These are phyloP conservation scores for Oostethus manadensis DNA, from an alignment of 2,113 vertebrate genomes.

Conservation along the genomic window DNA sequence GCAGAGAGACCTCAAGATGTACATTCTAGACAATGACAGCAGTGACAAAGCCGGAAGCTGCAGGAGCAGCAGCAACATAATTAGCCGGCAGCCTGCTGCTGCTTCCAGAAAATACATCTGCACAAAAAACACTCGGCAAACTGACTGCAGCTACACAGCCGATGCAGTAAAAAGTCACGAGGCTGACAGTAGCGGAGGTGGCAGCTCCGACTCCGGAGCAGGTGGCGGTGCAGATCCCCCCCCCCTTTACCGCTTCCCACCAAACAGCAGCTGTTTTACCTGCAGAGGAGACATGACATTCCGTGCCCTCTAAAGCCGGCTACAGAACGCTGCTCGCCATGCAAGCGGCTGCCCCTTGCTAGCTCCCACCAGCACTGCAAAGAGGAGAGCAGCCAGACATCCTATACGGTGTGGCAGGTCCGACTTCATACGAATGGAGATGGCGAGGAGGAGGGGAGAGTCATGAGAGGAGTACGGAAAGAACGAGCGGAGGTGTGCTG, in stretches of 20 bases:
- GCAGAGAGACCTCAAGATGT: conserved; percentile 10
- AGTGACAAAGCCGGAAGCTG: conserved; percentile 10
- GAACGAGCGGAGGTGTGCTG: conserved; percentile 32
- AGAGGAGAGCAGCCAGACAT: conserved; percentile 44
- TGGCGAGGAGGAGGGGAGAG: conserved; percentile 28
- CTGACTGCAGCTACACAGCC: conserved; percentile 31
- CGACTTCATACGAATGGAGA: conserved; percentile 34
- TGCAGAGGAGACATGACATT: conserved; percentile 78
- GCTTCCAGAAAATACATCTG: conserved; percentile 30
- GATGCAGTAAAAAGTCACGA: conserved; percentile 10
- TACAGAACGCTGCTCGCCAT: conserved; percentile 64
- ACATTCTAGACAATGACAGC: conserved; percentile 6
- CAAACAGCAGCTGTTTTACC: conserved; percentile 63
- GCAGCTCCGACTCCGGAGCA: conserved; percentile 19
- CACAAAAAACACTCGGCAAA: conserved; percentile 26
- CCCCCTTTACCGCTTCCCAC: background rate
- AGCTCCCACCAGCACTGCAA: conserved; percentile 41
- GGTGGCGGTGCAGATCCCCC: conserved; percentile 23
- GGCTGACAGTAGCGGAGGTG: conserved; percentile 18
- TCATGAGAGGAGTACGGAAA: conserved; percentile 23
- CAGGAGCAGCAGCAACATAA: conserved; percentile 19
- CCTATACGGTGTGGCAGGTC: conserved; percentile 56
- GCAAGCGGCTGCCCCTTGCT: conserved; percentile 51
- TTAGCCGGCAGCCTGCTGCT: conserved; percentile 26
- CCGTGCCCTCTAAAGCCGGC: conserved; percentile 69